phyloP scores from a whole-genome alignment of 2,113 vertebrate genomes.

The Oxygymnocypris stewartii region DNA sequence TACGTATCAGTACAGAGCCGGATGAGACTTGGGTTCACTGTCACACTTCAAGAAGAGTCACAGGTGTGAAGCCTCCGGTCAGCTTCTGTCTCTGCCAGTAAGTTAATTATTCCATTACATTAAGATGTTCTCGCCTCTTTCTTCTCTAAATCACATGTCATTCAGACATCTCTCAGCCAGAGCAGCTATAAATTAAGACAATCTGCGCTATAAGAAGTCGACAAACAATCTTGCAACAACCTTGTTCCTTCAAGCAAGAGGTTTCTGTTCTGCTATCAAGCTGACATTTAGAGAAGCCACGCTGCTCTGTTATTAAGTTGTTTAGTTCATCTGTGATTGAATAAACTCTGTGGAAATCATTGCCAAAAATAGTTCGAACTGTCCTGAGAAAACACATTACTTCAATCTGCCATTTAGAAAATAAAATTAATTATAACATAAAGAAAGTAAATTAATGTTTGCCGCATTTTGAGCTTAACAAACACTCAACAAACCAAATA shows the following conservation, averaged over 20 bases:
- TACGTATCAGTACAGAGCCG: neutral
- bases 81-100: slow-evolving; percentile 27
- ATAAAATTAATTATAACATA: neutral
- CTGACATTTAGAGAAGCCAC: neutral
- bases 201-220: neutral
- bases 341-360: neutral
- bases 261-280: neutral
- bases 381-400: neutral
- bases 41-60: slow-evolving; percentile 22
- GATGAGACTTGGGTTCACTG: slow-evolving; percentile 37
- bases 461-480: neutral
- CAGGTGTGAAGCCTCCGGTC: neutral
- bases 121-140: neutral
- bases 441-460: neutral
- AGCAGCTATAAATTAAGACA: slow-evolving; percentile 26
- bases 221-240: neutral
- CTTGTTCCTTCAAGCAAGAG: neutral
- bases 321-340: slow-evolving; percentile 4
- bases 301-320: neutral
- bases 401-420: neutral
- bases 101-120: slow-evolving; percentile 27
- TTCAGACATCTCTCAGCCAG: neutral
- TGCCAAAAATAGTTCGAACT: neutral
- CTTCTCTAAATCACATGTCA: slow-evolving; percentile 17
- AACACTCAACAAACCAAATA: neutral